A percentile compares a stretch with the other conserved stretches of the same genome.
These are phyloP conservation scores for Miichthys miiuy DNA, from an alignment of 2,797 vertebrate genomes.

Conservation along the genomic window DNA sequence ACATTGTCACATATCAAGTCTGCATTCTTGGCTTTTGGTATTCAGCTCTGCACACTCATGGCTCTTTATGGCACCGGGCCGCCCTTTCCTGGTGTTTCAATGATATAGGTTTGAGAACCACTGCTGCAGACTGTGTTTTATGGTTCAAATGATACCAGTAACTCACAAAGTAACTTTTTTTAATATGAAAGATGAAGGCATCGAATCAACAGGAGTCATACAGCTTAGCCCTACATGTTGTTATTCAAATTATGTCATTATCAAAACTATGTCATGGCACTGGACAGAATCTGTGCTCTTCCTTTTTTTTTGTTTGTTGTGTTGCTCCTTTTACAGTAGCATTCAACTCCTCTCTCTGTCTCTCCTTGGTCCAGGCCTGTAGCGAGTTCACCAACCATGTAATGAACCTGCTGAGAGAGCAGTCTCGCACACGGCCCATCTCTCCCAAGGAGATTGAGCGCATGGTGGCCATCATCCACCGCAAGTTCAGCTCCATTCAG, in stretches of 20 bases:
- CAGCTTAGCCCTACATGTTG: background rate
- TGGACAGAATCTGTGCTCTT: slow-evolving; percentile 31
- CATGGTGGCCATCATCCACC: slow-evolving; percentile 96
- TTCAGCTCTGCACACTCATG: background rate
- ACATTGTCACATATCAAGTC: background rate
- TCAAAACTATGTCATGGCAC: slow-evolving; percentile 14
- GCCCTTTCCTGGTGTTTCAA: background rate
- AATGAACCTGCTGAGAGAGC: slow-evolving; percentile 96
- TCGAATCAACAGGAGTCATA: background rate
- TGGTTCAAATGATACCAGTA: background rate
- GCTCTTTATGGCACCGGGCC: background rate
- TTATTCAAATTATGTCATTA: background rate
- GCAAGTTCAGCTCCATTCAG: slow-evolving; percentile 97
- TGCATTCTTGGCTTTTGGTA: background rate
- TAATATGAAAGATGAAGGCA: slow-evolving; percentile 1
- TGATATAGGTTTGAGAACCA: background rate
- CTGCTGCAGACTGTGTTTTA: background rate
- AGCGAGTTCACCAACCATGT: slow-evolving; percentile 96
- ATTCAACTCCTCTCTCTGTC: slow-evolving; percentile 41
- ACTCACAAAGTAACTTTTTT: background rate
- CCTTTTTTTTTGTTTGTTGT: too few species aligned
- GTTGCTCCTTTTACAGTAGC: slow-evolving; percentile 9
- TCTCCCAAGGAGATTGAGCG: slow-evolving; percentile 95
- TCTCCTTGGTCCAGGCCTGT: slow-evolving; percentile 85
- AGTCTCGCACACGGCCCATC: slow-evolving; percentile 93